phyloP scores from a whole-genome alignment of 2,797 vertebrate species.

The Rhabdophis nuchalis region DNA sequence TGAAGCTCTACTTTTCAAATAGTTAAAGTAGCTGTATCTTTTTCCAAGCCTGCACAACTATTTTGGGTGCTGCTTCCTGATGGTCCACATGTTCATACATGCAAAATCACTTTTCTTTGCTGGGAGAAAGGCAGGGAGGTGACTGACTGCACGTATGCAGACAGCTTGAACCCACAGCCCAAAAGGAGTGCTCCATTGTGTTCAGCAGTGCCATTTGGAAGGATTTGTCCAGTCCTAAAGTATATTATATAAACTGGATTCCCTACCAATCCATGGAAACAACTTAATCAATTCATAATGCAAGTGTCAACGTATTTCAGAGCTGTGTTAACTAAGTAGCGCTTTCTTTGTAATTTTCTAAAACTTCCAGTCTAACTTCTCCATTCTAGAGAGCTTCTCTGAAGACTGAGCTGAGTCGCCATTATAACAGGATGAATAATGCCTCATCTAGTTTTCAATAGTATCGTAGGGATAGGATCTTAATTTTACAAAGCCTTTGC shows the following conservation, averaged over 20 bases:
- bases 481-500: not conserved
- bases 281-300: not conserved
- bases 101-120: not conserved
- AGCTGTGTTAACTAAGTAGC: not conserved
- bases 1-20: not conserved
- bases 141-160: not conserved
- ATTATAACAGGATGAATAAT: not conserved
- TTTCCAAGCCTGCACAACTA: not conserved
- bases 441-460: not conserved
- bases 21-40: not conserved
- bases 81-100: not conserved
- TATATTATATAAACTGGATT: not conserved
- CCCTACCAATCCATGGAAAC: not conserved
- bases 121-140: not conserved
- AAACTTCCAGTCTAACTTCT: not conserved
- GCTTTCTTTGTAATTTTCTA: not conserved
- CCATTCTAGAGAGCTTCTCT: not conserved
- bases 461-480: not conserved
- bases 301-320: not conserved
- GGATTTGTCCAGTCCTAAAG: not conserved
- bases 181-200: not conserved
- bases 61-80: not conserved
- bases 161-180: not conserved
- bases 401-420: not conserved
- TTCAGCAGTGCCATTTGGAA: not conserved